phyloP scores from a whole-genome alignment of 1,140 invertebrate species.

The Frieseomelitta varia region DNA sequence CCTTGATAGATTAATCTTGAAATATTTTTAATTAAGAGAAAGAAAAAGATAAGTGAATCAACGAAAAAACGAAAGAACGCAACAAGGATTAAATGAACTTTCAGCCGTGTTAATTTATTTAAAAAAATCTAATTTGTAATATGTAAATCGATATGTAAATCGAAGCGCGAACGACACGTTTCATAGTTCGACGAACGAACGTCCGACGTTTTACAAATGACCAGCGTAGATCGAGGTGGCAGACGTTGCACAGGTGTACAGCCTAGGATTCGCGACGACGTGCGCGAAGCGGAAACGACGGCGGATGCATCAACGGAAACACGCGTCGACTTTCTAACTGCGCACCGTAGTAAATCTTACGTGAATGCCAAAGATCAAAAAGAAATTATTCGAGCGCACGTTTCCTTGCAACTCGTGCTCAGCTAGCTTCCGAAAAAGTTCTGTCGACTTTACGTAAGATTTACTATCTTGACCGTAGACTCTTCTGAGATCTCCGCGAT shows the following conservation, averaged over 20 bases:
- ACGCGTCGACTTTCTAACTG: constrained; percentile 44
- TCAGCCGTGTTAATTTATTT: too few species aligned
- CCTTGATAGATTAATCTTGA: too few species aligned
- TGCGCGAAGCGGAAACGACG: constrained; percentile 33
- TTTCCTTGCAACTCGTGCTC: not conserved
- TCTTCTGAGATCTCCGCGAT: not conserved
- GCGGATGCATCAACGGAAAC: constrained; percentile 41
- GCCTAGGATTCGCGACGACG: not conserved
- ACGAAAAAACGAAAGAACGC: too few species aligned
- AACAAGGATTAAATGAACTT: too few species aligned
- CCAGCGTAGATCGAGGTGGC: not conserved
- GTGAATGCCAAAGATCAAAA: constrained; percentile 22
- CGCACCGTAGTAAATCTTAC: constrained; percentile 36
- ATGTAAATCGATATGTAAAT: constrained; percentile 14
- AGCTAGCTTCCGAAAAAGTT: not conserved
- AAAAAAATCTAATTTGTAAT: not conserved
- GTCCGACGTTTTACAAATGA: constrained; percentile 24
- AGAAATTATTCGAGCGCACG: constrained; percentile 20
- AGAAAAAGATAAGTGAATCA: too few species aligned
- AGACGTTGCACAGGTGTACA: not conserved
- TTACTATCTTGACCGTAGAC: not conserved
- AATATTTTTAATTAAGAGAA: too few species aligned
- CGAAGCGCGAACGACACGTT: not conserved
- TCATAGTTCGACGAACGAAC: too few species aligned
- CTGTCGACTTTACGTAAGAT: not conserved